phyloP scores from a whole-genome alignment of 1,140 invertebrate species.

The Dendrolimus punctatus region DNA sequence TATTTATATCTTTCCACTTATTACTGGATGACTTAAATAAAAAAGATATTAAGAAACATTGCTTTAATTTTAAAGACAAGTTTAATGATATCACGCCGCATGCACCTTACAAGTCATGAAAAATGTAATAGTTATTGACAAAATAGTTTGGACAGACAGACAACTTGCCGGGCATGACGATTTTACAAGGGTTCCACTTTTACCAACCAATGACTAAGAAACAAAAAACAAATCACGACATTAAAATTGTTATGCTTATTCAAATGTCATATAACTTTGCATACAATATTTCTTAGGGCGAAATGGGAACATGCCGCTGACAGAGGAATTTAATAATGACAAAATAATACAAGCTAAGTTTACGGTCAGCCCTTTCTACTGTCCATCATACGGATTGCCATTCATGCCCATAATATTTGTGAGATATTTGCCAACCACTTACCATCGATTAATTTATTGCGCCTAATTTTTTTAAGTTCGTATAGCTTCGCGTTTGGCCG shows the following conservation, averaged over 20 bases:
- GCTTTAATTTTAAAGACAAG: no score
- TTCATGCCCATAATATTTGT: constrained; percentile 67
- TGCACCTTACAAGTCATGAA: no score
- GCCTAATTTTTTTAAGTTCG: not conserved
- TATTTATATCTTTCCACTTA: no score
- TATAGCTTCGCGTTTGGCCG: constrained; percentile 2
- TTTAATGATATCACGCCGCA: no score
- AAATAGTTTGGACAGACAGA: no score
- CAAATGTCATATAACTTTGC: constrained; percentile 71
- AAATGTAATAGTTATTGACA: no score
- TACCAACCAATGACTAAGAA: not conserved
- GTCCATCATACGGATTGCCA: constrained; percentile 65
- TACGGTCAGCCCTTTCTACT: constrained; percentile 67
- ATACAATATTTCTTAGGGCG: constrained; percentile 65
- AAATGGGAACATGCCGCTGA: constrained; percentile 61
- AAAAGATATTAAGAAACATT: no score
- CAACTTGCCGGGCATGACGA: no score
- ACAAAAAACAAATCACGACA: constrained; percentile 36
- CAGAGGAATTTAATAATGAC: constrained; percentile 71
- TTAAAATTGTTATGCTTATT: constrained; percentile 61
- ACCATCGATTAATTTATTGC: constrained; percentile 63
- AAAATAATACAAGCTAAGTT: constrained; percentile 70
- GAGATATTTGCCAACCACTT: constrained; percentile 63
- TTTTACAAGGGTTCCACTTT: not conserved
- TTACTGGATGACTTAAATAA: no score